Evolutionary conservation across 2,888 invertebrate species (phyloP).

Genomic region (Synergus japonicus): DNA sequence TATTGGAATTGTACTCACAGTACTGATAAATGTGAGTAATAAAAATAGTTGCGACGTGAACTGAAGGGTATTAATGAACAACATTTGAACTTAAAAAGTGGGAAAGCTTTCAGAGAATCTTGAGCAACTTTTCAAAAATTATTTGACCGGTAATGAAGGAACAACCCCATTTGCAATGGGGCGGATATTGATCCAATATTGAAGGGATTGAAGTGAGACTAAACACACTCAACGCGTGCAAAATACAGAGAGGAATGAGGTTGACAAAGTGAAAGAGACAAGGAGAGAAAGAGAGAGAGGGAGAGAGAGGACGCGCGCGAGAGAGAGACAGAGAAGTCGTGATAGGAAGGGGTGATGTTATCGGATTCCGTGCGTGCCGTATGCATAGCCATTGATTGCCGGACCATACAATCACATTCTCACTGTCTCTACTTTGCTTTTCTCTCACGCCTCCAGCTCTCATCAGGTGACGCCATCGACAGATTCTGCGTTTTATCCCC

Average conservation of each 20-base stretch:
- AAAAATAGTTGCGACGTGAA: too few species aligned
- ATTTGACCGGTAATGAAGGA: not conserved
- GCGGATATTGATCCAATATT: not conserved
- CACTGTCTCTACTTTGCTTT: slow-evolving; percentile 47
- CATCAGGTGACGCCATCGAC: slow-evolving; percentile 37
- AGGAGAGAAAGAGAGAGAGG: slow-evolving; percentile 43
- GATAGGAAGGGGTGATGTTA: slow-evolving; percentile 57
- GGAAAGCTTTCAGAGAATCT: too few species aligned
- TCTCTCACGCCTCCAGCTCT: slow-evolving; percentile 38
- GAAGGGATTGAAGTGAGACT: not conserved
- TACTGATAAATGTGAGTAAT: too few species aligned
- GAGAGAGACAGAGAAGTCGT: slow-evolving; percentile 1
- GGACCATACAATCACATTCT: slow-evolving; percentile 69
- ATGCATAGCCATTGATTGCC: slow-evolving; percentile 69
- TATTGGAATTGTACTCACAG: too few species aligned
- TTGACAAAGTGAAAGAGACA: slow-evolving; percentile 44
- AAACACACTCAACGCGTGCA: slow-evolving; percentile 2
- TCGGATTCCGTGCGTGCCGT: slow-evolving; percentile 66
- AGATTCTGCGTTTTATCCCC: slow-evolving; percentile 43
- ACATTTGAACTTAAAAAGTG: too few species aligned
- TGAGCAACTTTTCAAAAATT: not conserved
- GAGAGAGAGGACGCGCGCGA: not conserved
- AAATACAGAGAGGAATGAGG: slow-evolving; percentile 13
- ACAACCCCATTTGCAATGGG: not conserved
- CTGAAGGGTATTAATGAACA: too few species aligned